These are phyloP conservation scores for Staurois parvus DNA, from an alignment of 2,797 vertebrate genomes.

Conservation along the genomic window DNA sequence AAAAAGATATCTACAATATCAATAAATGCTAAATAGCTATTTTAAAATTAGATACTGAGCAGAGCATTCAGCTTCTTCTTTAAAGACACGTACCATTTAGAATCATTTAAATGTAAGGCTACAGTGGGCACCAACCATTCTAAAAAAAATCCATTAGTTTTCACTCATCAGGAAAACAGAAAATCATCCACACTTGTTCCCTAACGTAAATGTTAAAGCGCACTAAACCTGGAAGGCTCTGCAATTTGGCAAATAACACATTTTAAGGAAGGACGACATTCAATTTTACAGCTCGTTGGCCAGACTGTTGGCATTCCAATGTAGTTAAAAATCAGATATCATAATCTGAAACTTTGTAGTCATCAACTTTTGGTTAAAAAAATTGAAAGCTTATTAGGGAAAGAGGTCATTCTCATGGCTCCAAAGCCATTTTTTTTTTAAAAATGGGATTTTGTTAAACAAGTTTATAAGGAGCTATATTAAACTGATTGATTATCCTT, in stretches of 20 bases:
- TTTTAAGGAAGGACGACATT: conserved; percentile 48
- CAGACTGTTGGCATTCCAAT: conserved; percentile 40
- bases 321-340: conserved; percentile 53
- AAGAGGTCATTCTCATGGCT: not conserved
- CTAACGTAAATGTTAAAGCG: conserved; percentile 34
- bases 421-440: conserved; percentile 13
- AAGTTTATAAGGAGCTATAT: conserved; percentile 35
- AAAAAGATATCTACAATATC: not conserved
- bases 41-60: conserved; percentile 1
- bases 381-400: conserved; percentile 27
- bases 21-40: conserved; percentile 31
- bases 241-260: conserved; percentile 58
- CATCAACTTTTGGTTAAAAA: conserved; percentile 31
- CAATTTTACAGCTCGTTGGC: conserved; percentile 60
- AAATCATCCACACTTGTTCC: conserved; percentile 32
- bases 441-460: conserved; percentile 24
- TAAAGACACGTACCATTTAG: conserved; percentile 35
- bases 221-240: conserved; percentile 31
- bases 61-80: conserved; percentile 31
- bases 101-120: conserved; percentile 27
- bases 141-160: conserved; percentile 40
- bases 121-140: conserved; percentile 12
- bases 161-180: conserved; percentile 46
- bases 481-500: conserved; percentile 54
- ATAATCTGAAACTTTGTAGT: conserved; percentile 43